Percentiles rank a stretch among this genome's conserved stretches.
Conservation (phyloP, 2,113 vertebrate genomes). For the Puntigrus tetrazona region DNA sequence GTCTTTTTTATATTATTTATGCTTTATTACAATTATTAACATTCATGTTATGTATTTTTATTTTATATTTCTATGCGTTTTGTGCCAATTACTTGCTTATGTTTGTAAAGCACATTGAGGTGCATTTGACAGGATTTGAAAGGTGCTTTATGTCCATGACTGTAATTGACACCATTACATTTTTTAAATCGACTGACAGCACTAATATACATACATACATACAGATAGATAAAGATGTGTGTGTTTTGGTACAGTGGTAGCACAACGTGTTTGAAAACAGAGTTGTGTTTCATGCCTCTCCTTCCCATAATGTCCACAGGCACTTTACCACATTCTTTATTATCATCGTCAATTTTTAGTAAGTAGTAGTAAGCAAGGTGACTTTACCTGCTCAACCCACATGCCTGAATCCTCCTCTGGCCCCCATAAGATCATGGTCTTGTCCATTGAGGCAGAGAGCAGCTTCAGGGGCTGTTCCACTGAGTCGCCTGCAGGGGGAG, state of each 20-base stretch:
- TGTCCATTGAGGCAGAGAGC: conserved; percentile 96
- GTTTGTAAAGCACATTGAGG: background rate
- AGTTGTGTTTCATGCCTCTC: too few species aligned
- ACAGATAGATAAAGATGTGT: too few species aligned
- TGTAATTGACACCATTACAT: too few species aligned
- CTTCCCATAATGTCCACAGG: too few species aligned
- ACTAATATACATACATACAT: too few species aligned
- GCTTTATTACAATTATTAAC: too few species aligned
- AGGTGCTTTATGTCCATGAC: too few species aligned
- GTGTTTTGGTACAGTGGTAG: too few species aligned
- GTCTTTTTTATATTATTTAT: too few species aligned
- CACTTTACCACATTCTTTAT: background rate
- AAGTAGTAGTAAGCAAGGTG: background rate
- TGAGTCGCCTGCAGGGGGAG: conserved; percentile 81
- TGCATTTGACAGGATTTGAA: background rate
- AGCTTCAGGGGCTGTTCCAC: conserved; percentile 84
- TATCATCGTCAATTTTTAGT: too few species aligned
- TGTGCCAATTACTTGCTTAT: background rate
- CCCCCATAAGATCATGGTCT: conserved; percentile 96
- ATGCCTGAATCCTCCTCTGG: conserved; percentile 92
- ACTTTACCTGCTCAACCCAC: conserved; percentile 92
- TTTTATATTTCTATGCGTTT: background rate
- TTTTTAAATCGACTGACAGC: too few species aligned
- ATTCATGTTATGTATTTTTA: background rate
- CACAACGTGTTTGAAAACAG: too few species aligned